These are phyloP conservation scores for fruit fly (Drosophila melanogaster) DNA, from an alignment of 1,140 invertebrate genomes.

Conservation along the genomic window Release_6_plus_ISO1_MT NC_004354.4:20049001-20049500, in stretches of 20 bases:
- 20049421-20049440: slow-evolving; percentile 58
- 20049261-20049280: slow-evolving; percentile 66
- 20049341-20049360: slow-evolving; percentile 1
- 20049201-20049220: slow-evolving; percentile 62
- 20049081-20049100: slow-evolving; percentile 27
- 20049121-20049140: slow-evolving; percentile 80
- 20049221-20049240: slow-evolving; percentile 35
- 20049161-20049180: slow-evolving; percentile 8
- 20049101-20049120: slow-evolving; percentile 35
- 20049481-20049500: not conserved
- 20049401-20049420: slow-evolving; percentile 57
- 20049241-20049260: slow-evolving; percentile 67
- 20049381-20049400: slow-evolving; percentile 59
- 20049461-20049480: slow-evolving; percentile 36
- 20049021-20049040: slow-evolving; percentile 4
- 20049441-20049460: slow-evolving; percentile 72
- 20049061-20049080: slow-evolving; percentile 36
- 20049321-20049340: not conserved
- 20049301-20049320: not conserved
- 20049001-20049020: not conserved
- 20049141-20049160: slow-evolving; percentile 60
- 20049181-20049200: slow-evolving; percentile 37
- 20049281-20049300: not conserved
- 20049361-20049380: slow-evolving; percentile 67
- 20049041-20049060: slow-evolving; percentile 41